phyloP scores from a whole-genome alignment of 2,113 vertebrate genomes.

The Gallinago media region DNA sequence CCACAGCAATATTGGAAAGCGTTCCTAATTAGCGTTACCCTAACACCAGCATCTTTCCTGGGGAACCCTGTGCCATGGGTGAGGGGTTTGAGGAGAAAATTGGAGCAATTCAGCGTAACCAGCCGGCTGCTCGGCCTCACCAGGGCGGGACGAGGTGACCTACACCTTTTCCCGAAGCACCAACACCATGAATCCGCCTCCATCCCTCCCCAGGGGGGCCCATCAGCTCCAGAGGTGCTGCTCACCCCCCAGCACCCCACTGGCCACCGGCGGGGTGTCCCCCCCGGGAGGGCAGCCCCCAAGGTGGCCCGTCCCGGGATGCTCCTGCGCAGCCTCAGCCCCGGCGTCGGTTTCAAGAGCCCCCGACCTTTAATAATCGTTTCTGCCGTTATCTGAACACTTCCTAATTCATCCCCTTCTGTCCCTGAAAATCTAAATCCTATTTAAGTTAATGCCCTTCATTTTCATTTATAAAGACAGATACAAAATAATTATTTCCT shows the following conservation, averaged over 20 bases:
- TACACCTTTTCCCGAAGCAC: rapidly evolving
- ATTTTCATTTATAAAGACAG: slow-evolving; percentile 86
- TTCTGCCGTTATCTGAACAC: slow-evolving; percentile 73
- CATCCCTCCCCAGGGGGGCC: background rate
- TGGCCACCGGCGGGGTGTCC: rapidly evolving
- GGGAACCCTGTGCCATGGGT: rapidly evolving
- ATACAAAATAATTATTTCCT: slow-evolving; percentile 87
- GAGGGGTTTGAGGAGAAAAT: background rate
- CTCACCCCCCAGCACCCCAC: too few relatives aligned
- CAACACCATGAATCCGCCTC: rapidly evolving
- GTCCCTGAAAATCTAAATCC: slow-evolving; percentile 83
- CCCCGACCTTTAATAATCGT: slow-evolving; percentile 72
- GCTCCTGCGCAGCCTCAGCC: background rate
- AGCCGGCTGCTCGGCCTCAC: too few relatives aligned
- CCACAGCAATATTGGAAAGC: background rate
- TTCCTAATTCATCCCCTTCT: slow-evolving; percentile 79
- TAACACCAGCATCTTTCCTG: background rate
- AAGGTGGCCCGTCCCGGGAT: background rate
- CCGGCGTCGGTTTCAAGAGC: slow-evolving; percentile 71
- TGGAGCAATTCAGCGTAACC: background rate
- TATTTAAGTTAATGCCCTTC: slow-evolving; percentile 85
- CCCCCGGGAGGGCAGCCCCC: background rate
- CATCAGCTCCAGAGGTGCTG: rapidly evolving
- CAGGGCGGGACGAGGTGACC: background rate
- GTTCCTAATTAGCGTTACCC: background rate